Evolutionary conservation across 2,888 invertebrate species (phyloP).

Genomic region (Idaea aversata): DNA sequence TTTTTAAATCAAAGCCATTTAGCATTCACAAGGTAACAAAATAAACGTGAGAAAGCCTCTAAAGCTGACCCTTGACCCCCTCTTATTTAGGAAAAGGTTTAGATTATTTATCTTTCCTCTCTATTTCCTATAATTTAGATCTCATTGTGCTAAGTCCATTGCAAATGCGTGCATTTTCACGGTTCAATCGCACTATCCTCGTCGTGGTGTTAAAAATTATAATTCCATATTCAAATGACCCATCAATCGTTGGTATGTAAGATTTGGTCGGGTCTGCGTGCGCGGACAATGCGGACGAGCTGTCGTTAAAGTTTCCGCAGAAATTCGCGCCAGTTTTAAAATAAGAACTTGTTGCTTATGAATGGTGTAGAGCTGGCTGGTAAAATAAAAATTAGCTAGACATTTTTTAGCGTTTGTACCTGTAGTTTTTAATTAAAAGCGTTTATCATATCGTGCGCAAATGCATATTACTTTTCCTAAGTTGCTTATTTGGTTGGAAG

Average conservation of each 20-base stretch:
- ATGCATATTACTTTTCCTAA: too few relatives aligned
- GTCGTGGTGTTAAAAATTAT: slow-evolving; percentile 19
- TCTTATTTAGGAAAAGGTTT: too few relatives aligned
- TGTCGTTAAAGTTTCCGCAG: slow-evolving; percentile 76
- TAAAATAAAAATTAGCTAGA: not conserved
- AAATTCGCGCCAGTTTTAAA: slow-evolving; percentile 71
- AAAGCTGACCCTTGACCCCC: too few relatives aligned
- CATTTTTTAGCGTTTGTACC: too few relatives aligned
- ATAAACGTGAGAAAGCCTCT: too few relatives aligned
- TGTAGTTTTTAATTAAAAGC: too few relatives aligned
- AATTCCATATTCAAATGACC: slow-evolving; percentile 66
- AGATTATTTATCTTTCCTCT: not conserved
- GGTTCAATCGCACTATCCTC: not conserved
- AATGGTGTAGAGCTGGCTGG: slow-evolving; percentile 41
- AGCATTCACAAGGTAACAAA: too few relatives aligned
- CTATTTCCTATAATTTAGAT: not conserved
- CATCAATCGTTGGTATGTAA: slow-evolving; percentile 55
- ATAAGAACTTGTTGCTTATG: slow-evolving; percentile 63
- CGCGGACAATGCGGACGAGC: slow-evolving; percentile 73
- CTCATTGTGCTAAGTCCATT: slow-evolving; percentile 8
- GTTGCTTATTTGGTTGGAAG: too few relatives aligned
- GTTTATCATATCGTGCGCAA: too few relatives aligned
- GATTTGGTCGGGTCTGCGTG: slow-evolving; percentile 60
- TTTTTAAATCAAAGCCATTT: too few relatives aligned
- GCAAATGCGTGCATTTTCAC: not conserved